phyloP scores from a whole-genome alignment of 2,113 vertebrate genomes.

The Ophiodon elongatus region DNA sequence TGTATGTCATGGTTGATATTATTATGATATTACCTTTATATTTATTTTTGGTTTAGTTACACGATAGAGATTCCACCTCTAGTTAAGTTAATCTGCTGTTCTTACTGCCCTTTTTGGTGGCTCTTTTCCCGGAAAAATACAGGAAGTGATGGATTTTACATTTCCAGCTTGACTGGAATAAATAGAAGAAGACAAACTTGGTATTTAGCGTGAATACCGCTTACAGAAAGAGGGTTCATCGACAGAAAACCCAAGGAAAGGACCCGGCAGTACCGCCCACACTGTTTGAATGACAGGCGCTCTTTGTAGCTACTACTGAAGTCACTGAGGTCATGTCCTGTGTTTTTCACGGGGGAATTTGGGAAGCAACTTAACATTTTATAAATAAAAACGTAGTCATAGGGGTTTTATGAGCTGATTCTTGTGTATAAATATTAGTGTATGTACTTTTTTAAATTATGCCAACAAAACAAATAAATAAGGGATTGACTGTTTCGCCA shows the following conservation, averaged over 20 bases:
- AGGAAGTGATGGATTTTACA: conserved; percentile 1
- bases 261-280: not conserved
- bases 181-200: not conserved
- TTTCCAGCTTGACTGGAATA: not conserved
- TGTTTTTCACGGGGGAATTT: conserved; percentile 30
- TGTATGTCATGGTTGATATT: not conserved
- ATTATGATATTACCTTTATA: too few relatives aligned
- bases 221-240: not conserved
- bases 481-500: too few relatives aligned
- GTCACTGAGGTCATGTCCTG: conserved; percentile 5
- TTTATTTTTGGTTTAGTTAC: not conserved
- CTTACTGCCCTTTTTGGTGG: not conserved
- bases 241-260: not conserved
- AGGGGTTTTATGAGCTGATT: not conserved
- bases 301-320: not conserved
- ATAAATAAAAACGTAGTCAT: not conserved
- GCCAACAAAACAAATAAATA: not conserved
- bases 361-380: not conserved
- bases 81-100: not conserved
- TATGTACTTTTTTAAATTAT: not conserved
- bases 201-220: not conserved
- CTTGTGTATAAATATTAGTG: too few relatives aligned
- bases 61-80: not conserved
- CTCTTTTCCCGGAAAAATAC: not conserved
- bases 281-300: not conserved